Conservation (phyloP, 2,888 invertebrate genomes). For the Ectemnius continuus region DNA sequence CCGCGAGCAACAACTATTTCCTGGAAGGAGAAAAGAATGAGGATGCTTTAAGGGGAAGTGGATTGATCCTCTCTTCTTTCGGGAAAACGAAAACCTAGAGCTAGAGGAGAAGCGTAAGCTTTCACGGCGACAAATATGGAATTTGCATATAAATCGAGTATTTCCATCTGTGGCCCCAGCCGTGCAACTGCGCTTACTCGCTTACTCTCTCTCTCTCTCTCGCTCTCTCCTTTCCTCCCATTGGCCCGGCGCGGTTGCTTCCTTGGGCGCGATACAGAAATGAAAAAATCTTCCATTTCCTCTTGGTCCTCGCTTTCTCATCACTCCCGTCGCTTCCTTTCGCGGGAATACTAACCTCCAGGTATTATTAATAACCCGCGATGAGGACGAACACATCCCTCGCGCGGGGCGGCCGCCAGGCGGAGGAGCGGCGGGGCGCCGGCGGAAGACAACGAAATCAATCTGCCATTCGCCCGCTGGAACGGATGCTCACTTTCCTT, state of each 20-base stretch:
- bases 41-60: constrained; percentile 37
- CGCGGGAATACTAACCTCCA: constrained; percentile 75
- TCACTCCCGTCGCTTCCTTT: constrained; percentile 30
- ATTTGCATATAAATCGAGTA: constrained; percentile 85
- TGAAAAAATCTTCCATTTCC: constrained; percentile 74
- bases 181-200: constrained; percentile 48
- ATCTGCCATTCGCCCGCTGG: constrained; percentile 71
- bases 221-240: constrained; percentile 13
- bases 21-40: constrained; percentile 9
- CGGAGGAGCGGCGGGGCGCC: no score
- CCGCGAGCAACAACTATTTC: constrained; percentile 3
- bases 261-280: constrained; percentile 74
- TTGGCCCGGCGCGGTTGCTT: constrained; percentile 60
- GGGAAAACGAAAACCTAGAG: constrained; percentile 53
- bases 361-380: constrained; percentile 77
- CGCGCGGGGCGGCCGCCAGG: constrained; percentile 41
- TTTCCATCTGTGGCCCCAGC: constrained; percentile 81
- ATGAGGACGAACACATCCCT: constrained; percentile 74
- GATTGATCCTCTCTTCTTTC: constrained; percentile 56
- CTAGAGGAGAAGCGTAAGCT: constrained; percentile 52
- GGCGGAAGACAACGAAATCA: constrained; percentile 70
- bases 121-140: constrained; percentile 81
- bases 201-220: not conserved
- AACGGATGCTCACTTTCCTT: constrained; percentile 45
- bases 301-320: constrained; percentile 51